phyloP scores from a whole-genome alignment of 1,140 invertebrate species.

The Samia ricini region DNA sequence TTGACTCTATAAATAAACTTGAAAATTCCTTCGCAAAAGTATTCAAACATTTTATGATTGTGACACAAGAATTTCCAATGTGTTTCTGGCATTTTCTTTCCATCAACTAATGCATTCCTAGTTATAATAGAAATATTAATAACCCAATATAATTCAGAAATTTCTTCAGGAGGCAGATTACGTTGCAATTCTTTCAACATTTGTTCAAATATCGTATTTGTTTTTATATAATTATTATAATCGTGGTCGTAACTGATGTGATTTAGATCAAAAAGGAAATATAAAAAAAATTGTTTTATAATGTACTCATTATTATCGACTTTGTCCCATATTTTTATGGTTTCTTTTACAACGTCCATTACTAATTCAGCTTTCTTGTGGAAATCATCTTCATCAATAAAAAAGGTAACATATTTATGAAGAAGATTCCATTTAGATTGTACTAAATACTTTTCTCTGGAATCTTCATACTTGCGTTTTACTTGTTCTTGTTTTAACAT shows the following conservation, averaged over 20 bases:
- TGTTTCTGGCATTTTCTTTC: background rate
- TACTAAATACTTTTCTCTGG: constrained; percentile 17
- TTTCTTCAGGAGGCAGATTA: constrained; percentile 23
- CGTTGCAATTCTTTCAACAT: constrained; percentile 21
- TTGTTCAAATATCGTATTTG: constrained; percentile 11
- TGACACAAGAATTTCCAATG: background rate
- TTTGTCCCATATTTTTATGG: constrained; percentile 29
- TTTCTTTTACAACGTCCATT: constrained; percentile 26
- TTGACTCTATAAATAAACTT: constrained; percentile 22
- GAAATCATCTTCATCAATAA: constrained; percentile 25
- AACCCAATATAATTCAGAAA: constrained; percentile 30
- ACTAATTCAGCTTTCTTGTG: constrained; percentile 26
- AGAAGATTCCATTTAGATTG: constrained; percentile 38
- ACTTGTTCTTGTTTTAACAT: constrained; percentile 27
- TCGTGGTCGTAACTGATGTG: background rate
- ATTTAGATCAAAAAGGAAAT: constrained; percentile 10
- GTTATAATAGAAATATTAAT: constrained; percentile 21
- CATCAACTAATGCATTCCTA: constrained; percentile 1
- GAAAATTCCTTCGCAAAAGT: constrained; percentile 26
- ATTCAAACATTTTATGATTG: constrained; percentile 3
- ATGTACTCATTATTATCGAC: constrained; percentile 19
- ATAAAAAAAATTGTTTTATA: constrained; percentile 5
- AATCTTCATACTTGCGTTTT: constrained; percentile 9
- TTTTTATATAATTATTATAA: background rate
- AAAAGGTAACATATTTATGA: constrained; percentile 33